phyloP scores from a whole-genome alignment of 2,113 vertebrate genomes.

The Laticauda colubrina region DNA sequence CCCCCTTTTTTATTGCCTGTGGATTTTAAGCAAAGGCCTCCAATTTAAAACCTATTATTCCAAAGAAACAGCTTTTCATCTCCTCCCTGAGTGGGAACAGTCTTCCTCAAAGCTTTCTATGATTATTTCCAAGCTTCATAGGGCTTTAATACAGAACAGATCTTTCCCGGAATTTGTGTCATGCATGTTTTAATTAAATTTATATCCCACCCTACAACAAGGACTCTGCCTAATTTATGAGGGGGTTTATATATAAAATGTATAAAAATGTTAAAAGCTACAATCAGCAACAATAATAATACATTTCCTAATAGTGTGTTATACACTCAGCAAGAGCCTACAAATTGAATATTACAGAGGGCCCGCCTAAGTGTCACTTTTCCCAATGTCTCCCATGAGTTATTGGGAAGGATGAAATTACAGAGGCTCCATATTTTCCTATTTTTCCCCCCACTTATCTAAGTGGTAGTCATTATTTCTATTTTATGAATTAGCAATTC shows the following conservation, averaged over 20 bases:
- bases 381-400: not conserved
- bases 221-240: not conserved
- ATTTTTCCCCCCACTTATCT: not conserved
- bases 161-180: not conserved
- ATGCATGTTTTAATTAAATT: constrained; percentile 13
- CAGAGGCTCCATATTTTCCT: not conserved
- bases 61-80: constrained; percentile 40
- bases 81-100: constrained; percentile 25
- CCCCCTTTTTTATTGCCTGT: constrained; percentile 67
- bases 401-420: not conserved
- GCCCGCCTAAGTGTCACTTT: not conserved
- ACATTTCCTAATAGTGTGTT: not conserved
- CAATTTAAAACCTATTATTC: constrained; percentile 72
- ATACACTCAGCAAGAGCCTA: not conserved
- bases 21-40: constrained; percentile 71
- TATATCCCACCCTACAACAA: not conserved
- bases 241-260: not conserved
- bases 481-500: not conserved
- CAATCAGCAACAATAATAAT: not conserved
- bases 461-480: not conserved
- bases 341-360: not conserved
- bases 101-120: constrained; percentile 52
- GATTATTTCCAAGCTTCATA: constrained; percentile 57
- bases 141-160: constrained; percentile 41
- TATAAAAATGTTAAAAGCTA: not conserved